Conservation (phyloP, 2,113 vertebrate species). For the Pogonocichla stellata region DNA sequence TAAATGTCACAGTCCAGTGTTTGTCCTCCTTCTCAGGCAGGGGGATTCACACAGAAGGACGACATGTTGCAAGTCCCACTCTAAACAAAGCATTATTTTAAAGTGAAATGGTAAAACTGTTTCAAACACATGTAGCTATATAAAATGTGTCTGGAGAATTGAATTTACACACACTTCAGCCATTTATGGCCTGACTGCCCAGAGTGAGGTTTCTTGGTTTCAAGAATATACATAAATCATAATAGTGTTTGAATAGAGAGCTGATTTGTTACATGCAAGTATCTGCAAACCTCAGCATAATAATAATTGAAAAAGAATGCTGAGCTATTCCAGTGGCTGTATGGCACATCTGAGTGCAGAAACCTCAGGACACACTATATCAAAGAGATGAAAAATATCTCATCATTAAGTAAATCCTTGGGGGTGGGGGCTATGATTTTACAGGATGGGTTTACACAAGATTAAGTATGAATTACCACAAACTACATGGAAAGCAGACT, state of each 20-base stretch:
- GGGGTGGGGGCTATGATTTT: not conserved
- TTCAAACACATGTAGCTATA: not conserved
- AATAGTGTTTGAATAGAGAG: not conserved
- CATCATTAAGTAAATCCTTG: not conserved
- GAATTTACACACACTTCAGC: not conserved
- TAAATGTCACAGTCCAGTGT: not conserved
- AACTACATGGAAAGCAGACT: not conserved
- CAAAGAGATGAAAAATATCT: not conserved
- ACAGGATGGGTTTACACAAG: not conserved
- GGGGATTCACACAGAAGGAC: not conserved
- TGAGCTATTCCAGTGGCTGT: not conserved
- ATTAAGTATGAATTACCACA: not conserved
- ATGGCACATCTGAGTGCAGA: not conserved
- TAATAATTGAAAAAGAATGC: constrained; percentile 10
- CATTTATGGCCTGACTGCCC: not conserved
- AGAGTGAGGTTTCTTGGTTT: not conserved
- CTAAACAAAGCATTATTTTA: not conserved
- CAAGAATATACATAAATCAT: not conserved
- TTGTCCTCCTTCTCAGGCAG: not conserved
- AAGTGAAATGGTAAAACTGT: not conserved
- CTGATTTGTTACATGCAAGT: constrained; percentile 12
- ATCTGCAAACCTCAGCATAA: constrained; percentile 47
- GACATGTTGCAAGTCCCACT: not conserved
- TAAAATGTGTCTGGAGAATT: not conserved
- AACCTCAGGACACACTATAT: not conserved